Evolutionary conservation across 2,888 invertebrate species (phyloP).

Genomic region (Cybosia mesomella): DNA sequence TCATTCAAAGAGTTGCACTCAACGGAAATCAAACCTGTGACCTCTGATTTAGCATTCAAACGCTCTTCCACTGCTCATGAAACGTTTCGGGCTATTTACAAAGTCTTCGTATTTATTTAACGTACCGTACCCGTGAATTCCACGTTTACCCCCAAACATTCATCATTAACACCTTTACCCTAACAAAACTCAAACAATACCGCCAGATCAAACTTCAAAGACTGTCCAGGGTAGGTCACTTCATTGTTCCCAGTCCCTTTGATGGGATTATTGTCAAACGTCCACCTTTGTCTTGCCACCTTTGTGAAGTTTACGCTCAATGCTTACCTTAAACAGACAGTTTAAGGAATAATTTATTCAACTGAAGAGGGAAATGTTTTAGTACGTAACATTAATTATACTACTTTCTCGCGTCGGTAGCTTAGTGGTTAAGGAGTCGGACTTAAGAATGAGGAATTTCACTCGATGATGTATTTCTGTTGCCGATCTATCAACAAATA

Average conservation of each 20-base stretch:
- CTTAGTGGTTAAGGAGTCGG: too few relatives aligned
- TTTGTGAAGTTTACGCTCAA: conserved; percentile 46
- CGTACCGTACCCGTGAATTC: not conserved
- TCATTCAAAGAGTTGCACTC: too few relatives aligned
- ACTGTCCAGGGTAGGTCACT: conserved; percentile 44
- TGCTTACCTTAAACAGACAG: conserved; percentile 27
- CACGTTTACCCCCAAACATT: not conserved
- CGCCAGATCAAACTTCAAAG: conserved; percentile 24
- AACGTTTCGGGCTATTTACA: not conserved
- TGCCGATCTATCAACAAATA: too few relatives aligned
- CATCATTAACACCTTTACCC: conserved; percentile 8
- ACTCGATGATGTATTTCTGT: too few relatives aligned
- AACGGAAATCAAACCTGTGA: too few relatives aligned
- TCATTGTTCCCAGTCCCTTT: conserved; percentile 50
- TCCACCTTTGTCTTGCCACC: conserved; percentile 48
- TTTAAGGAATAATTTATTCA: conserved; percentile 30
- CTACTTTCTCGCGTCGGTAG: not conserved
- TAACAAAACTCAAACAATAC: conserved; percentile 21
- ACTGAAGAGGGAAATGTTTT: conserved; percentile 12
- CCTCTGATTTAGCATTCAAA: too few relatives aligned
- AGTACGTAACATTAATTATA: not conserved
- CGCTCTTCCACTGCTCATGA: too few relatives aligned
- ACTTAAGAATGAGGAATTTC: too few relatives aligned
- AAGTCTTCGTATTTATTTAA: not conserved
- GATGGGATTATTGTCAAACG: conserved; percentile 53